Base-by-base conservation (phyloP, 2,797 vertebrate genomes). In the Acanthurus leucopareius region DNA sequence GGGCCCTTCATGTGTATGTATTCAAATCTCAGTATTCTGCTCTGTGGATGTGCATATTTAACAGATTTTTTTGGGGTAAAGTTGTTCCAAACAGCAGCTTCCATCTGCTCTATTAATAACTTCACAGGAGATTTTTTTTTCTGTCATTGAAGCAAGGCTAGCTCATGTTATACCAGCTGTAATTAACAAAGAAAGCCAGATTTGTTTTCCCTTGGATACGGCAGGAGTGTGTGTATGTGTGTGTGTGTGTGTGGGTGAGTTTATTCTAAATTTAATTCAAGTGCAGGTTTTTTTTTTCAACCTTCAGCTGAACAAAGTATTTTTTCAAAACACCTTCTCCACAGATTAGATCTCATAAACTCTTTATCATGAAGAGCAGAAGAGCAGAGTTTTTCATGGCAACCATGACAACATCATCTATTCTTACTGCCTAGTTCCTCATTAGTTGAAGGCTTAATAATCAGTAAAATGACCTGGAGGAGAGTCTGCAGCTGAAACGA, bases 1-100 rank as follows among this genome's bases (percentile, higher is more conserved):
- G 95, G 93, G 5, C 47, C 68, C 53, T 95, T 96, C 85, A 93
- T 95, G 72, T 20, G 97, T 98, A 92, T 79, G 97, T 97, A 90
- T 28, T 38, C 14, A 19, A 56, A 44, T 35, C 9, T 48, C 4
- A 17, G 0, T 59, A 32, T 19, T 42, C 17, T 47, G 28, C 14
- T 65, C 53, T 42, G 35, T 52, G 13, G 22, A 52, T 62, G 51
- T 5, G 14, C 72, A 59, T 10, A 51, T 82, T 25, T 53, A 65
- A 57, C 62, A 44, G 40, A 7, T 19, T 45, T 77, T 35, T 25
- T 19, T 17, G 25, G 28, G 7, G 32, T 40, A 22, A 47, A 22
- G 51, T n/a, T 32, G 64, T 35, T 77, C 81, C 20, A 25, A 62
- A 40, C 65, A 8, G 74, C 54, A 53, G 73, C 32, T 51, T 77